Base-by-base conservation (phyloP, 2,797 vertebrate genomes). In the Rhinogobio ventralis region DNA sequence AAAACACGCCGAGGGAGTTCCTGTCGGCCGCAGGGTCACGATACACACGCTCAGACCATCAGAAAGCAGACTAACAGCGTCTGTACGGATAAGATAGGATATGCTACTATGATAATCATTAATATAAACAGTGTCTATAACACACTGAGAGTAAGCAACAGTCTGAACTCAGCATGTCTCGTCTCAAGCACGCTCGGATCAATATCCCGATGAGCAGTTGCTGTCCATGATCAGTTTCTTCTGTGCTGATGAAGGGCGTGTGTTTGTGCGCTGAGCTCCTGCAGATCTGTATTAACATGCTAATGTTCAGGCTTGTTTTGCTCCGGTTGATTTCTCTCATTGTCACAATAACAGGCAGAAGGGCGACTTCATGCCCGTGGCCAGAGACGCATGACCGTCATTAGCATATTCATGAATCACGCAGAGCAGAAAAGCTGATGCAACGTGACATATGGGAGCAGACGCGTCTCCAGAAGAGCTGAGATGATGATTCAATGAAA, bases 321-420 rank as follows among this genome's bases (percentile, higher is more conserved):
- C 87, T 84, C 64, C 45, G 87, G 79, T 71, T 89, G 83, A 75
- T 60, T 86, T 20, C 49, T 46, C 68, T 84, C 49, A 76, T 85
- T 91, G 80, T 78, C 25, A 53, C n/a, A 39, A 87, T n/a, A 25
- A 73, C 82, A 78, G 67, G 64, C 36, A 78, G 82, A 49, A 86
- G 73, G 88, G 88, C 55, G 84, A 36, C 42, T 64, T 89, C 57
- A 89, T 88, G 86, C 87, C 87, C 68, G 10, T 20, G 33, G 36
- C 20, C 36, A 19, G 20, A 23, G 20, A 20, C 88, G 78, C 88
- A 80, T 90, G 79, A 90, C 90, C 81, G 83, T 88, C 72, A 91
- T 91, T 90, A 93, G 79, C 91, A 92, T 93, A 93, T 93, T 92
- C 90, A 92, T 93, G 90, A 92, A 84, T 91, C 83, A 88, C 90